Evolutionary conservation across 2,888 invertebrate species (phyloP).

Genomic region (Julus scandinavius): DNA sequence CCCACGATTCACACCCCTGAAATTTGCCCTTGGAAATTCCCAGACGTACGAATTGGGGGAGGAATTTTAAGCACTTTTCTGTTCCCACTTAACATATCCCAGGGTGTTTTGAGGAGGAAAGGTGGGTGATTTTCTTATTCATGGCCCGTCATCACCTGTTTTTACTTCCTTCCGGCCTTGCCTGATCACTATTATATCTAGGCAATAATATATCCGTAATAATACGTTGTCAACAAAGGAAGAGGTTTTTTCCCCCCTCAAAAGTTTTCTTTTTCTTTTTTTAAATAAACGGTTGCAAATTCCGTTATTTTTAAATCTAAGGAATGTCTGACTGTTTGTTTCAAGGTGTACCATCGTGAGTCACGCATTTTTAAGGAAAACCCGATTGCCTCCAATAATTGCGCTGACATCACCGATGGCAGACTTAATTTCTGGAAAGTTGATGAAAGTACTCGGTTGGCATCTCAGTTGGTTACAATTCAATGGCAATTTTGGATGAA

Average conservation of each 20-base stretch:
- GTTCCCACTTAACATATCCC: background rate
- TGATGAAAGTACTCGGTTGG: background rate
- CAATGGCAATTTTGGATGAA: background rate
- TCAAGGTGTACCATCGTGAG: constrained; percentile 26
- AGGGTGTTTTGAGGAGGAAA: background rate
- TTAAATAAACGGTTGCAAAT: background rate
- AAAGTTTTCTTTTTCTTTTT: background rate
- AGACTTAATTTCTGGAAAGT: background rate
- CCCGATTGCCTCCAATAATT: background rate
- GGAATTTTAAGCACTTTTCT: background rate
- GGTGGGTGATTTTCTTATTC: background rate
- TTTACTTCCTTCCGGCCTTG: background rate
- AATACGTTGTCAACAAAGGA: background rate
- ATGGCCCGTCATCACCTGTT: background rate
- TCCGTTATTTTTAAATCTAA: background rate
- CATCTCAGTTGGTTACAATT: background rate
- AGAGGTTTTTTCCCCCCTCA: background rate
- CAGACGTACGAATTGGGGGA: constrained; percentile 12
- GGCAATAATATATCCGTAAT: background rate
- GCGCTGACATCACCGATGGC: constrained; percentile 8
- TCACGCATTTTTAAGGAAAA: constrained; percentile 1
- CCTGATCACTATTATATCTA: background rate
- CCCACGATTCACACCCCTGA: background rate
- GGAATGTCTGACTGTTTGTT: background rate
- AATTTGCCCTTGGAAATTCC: background rate